Base-by-base conservation (phyloP, 2,113 vertebrate species). In the Aegypius monachus region DNA sequence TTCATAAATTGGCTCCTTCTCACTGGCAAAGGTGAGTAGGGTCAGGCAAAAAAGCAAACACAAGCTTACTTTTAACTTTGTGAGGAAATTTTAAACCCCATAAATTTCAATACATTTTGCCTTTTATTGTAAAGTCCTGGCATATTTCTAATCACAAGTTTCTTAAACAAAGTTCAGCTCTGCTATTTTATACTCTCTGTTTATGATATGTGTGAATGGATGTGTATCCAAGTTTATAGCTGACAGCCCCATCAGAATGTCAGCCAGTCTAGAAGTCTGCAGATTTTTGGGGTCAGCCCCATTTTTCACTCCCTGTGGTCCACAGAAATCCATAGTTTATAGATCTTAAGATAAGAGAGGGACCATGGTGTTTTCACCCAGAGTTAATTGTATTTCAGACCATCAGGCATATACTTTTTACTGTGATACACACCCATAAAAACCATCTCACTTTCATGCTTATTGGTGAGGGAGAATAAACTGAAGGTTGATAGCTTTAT, bases 61-160 rank as follows among this genome's bases (percentile, higher is more conserved):
- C 43, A 53, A 89, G 8, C 36, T 72, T 72, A 50, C 84, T 90
- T 95, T 62, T 68, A 81, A 75, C 75, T 81, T 90, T 13, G 45
- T 31, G 70, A 93, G 84, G 62, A 80, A 94, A 95, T 86, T 65
- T 91, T 80, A 96, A 94, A 63, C 53, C 81, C 45, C n/a, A 77
- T 93, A 95, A 79, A 95, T 94, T 94, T 93, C 73, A 79, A 85
- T 84, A 32, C 9, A 16, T 90, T 91, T 91, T 90, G 36, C 45
- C 27, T 91, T 95, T 94, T 87, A 68, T 94, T 90, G 42, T 85
- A 58, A 93, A 95, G 67, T 87, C 66, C 74, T 91, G 83, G 87
- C 73, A 66, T 90, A 85, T 82, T 91, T 91, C 91, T 93, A 73
- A 95, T 25, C 73, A 29, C 38, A 79, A 95, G 45, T 68, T 94